Evolutionary conservation across 2,888 invertebrate genomes (phyloP).

Genomic region (Trimorus sp.): DNA sequence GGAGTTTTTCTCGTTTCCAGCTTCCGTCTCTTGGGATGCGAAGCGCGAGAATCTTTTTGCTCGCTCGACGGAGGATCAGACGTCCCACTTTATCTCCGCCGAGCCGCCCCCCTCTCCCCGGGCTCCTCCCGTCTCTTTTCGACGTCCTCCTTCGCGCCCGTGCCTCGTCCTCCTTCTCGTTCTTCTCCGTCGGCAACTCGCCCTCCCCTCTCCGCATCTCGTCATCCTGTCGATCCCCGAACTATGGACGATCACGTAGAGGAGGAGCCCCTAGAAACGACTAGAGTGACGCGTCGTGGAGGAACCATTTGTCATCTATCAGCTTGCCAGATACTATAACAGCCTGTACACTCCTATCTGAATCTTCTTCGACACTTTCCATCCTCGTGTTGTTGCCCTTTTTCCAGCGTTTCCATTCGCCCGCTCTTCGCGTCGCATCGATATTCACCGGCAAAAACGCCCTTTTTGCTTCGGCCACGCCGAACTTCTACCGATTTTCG

Average conservation of each 20-base stretch:
- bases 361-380: conserved; percentile 59
- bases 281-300: conserved; percentile 83
- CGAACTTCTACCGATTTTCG: conserved; percentile 10
- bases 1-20: conserved; percentile 74
- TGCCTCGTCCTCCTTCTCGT: conserved; percentile 47
- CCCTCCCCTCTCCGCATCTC: conserved; percentile 41
- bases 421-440: conserved; percentile 48
- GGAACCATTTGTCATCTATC: conserved; percentile 82
- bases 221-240: conserved; percentile 64
- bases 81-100: conserved; percentile 82
- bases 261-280: conserved; percentile 80
- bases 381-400: conserved; percentile 34
- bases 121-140: conserved; percentile 66
- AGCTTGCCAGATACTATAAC: conserved; percentile 69
- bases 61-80: conserved; percentile 81
- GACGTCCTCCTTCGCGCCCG: conserved; percentile 31
- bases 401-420: conserved; percentile 26
- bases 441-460: conserved; percentile 39
- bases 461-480: conserved; percentile 23
- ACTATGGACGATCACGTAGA: conserved; percentile 80
- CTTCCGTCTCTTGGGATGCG: conserved; percentile 80
- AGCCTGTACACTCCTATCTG: conserved; percentile 67
- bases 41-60: conserved; percentile 80
- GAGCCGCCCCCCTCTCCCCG: conserved; percentile 80
- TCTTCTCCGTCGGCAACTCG: conserved; percentile 38